Conservation (phyloP, 1,140 invertebrate species). For the Eumeta japonica region DNA sequence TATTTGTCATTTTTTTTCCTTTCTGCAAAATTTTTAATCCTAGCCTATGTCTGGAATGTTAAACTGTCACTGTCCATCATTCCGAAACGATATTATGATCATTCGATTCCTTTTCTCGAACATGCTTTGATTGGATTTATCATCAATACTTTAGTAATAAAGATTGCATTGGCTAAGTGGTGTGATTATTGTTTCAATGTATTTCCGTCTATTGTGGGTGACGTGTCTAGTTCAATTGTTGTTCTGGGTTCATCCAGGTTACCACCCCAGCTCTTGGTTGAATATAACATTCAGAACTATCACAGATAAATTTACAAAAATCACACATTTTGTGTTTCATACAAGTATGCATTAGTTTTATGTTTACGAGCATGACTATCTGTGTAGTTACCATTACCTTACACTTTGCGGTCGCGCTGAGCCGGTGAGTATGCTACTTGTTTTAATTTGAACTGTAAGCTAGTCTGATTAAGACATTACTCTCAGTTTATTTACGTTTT, state of each 20-base stretch:
- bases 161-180: slow-evolving; percentile 40
- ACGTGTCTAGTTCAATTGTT: slow-evolving; percentile 37
- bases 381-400: too few species aligned
- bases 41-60: slow-evolving; percentile 25
- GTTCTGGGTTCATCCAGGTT: slow-evolving; percentile 50
- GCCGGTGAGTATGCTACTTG: too few species aligned
- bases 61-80: slow-evolving; percentile 32
- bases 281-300: slow-evolving; percentile 19
- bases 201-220: slow-evolving; percentile 37
- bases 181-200: slow-evolving; percentile 44
- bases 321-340: slow-evolving; percentile 25
- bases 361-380: slow-evolving; percentile 39
- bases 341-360: slow-evolving; percentile 34
- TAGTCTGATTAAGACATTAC: too few species aligned
- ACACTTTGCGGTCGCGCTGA: too few species aligned
- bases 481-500: too few species aligned
- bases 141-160: slow-evolving; percentile 17
- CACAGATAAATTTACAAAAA: slow-evolving; percentile 56
- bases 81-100: slow-evolving; percentile 23
- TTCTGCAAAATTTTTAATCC: slow-evolving; percentile 30
- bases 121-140: slow-evolving; percentile 34
- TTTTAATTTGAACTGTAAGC: slow-evolving; percentile 20
- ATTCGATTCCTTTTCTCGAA: slow-evolving; percentile 25
- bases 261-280: slow-evolving; percentile 40
- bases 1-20: slow-evolving; percentile 31